Conservation (phyloP, 2,113 vertebrate genomes). For the Neolamprologus modestus region DNA sequence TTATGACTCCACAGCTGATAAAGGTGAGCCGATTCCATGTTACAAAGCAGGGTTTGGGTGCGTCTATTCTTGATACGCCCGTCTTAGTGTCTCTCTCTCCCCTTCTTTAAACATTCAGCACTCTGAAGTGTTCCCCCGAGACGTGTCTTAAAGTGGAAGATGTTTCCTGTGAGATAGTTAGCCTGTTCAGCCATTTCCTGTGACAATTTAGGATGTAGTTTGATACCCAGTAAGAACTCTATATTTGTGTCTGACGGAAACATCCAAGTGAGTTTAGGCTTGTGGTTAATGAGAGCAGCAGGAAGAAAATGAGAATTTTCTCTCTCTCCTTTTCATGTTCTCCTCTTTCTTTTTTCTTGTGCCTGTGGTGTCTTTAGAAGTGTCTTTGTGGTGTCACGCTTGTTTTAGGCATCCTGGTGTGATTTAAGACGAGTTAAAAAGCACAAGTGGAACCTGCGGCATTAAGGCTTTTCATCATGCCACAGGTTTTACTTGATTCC, state of each 20-base stretch:
- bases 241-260: slow-evolving; percentile 10
- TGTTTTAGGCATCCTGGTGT: background rate
- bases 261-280: background rate
- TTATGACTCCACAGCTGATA: slow-evolving; percentile 11
- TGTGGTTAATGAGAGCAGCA: background rate
- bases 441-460: background rate
- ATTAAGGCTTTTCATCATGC: background rate
- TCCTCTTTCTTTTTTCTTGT: background rate
- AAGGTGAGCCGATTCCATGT: background rate
- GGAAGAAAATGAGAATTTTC: background rate
- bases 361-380: background rate
- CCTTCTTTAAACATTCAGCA: slow-evolving; percentile 55
- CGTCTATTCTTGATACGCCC: background rate
- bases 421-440: background rate
- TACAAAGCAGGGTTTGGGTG: background rate
- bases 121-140: slow-evolving; percentile 52
- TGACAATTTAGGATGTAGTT: slow-evolving; percentile 44
- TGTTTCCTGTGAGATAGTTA: slow-evolving; percentile 68
- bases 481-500: background rate
- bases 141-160: slow-evolving; percentile 50
- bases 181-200: slow-evolving; percentile 66
- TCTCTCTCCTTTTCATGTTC: background rate
- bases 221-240: slow-evolving; percentile 24
- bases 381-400: background rate
- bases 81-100: background rate